Evolutionary conservation across 2,113 vertebrate genomes (phyloP).

Genomic region (Xerus inauris): DNA sequence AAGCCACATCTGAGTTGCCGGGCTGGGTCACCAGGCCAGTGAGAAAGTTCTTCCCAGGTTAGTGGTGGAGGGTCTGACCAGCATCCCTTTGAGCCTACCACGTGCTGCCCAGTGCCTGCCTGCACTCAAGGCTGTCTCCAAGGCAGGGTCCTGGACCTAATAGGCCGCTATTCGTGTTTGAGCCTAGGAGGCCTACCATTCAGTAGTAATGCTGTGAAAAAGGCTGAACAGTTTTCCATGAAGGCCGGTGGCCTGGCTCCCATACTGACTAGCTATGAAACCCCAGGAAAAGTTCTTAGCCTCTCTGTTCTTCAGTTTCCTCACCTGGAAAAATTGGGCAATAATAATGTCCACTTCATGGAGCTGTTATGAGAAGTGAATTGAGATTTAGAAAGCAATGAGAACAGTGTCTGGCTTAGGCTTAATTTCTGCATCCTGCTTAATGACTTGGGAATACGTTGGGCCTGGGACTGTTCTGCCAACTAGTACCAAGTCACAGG

Average conservation of each 20-base stretch:
- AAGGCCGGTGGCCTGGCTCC: not conserved
- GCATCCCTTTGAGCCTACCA: not conserved
- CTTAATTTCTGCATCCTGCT: not conserved
- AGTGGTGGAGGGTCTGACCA: not conserved
- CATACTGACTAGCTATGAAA: not conserved
- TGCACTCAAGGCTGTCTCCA: not conserved
- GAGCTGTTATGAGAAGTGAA: too few species aligned
- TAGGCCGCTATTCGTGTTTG: rapidly evolving
- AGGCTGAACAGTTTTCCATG: not conserved
- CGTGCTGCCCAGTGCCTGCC: too few species aligned
- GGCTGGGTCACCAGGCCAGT: not conserved
- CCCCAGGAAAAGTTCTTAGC: not conserved
- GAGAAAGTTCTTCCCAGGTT: not conserved
- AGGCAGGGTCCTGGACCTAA: too few species aligned
- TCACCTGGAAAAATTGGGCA: not conserved
- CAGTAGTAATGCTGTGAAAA: not conserved
- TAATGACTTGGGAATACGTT: not conserved
- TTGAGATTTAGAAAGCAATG: not conserved
- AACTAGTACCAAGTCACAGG: not conserved
- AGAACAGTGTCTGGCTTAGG: not conserved
- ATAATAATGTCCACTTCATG: too few species aligned
- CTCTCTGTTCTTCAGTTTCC: not conserved
- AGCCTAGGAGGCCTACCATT: not conserved
- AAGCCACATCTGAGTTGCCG: not conserved
- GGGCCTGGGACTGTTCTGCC: not conserved